Percentiles rank a stretch among this genome's conserved stretches.
Conservation (phyloP, 2,888 invertebrate species). For the Dynastes grantii region DNA sequence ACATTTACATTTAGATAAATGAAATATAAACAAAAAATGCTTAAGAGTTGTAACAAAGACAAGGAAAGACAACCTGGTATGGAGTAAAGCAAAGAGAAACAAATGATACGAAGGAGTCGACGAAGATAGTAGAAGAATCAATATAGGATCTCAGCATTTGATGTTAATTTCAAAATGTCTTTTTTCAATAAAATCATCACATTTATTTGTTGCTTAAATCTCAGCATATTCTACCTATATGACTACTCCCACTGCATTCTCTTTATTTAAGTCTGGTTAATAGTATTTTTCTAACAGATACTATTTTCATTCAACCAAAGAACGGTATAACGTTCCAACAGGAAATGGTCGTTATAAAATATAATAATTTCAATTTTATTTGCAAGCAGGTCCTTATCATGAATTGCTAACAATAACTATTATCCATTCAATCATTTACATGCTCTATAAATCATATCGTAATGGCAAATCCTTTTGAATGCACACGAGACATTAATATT, state of each 20-base stretch:
- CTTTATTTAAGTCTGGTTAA: neutral
- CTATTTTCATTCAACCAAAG: neutral
- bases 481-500: slow-evolving; percentile 16
- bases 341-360: neutral
- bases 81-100: too few relatives aligned
- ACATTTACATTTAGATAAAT: too few relatives aligned
- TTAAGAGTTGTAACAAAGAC: too few relatives aligned
- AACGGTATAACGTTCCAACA: neutral
- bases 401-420: neutral
- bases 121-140: too few relatives aligned
- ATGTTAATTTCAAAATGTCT: neutral
- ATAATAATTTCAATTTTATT: neutral
- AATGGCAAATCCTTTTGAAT: neutral
- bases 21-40: too few relatives aligned
- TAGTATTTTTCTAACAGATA: neutral
- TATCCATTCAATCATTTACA: neutral
- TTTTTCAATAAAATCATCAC: neutral
- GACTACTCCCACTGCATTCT: neutral
- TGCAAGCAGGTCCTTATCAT: neutral
- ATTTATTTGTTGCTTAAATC: neutral
- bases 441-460: slow-evolving; percentile 5
- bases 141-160: neutral
- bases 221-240: neutral
- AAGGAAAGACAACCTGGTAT: too few relatives aligned
- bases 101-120: too few relatives aligned